A percentile compares a stretch with the other conserved stretches of the same genome.
phyloP scores from a whole-genome alignment of 2,888 invertebrate species.

The Xestia c-nigrum region DNA sequence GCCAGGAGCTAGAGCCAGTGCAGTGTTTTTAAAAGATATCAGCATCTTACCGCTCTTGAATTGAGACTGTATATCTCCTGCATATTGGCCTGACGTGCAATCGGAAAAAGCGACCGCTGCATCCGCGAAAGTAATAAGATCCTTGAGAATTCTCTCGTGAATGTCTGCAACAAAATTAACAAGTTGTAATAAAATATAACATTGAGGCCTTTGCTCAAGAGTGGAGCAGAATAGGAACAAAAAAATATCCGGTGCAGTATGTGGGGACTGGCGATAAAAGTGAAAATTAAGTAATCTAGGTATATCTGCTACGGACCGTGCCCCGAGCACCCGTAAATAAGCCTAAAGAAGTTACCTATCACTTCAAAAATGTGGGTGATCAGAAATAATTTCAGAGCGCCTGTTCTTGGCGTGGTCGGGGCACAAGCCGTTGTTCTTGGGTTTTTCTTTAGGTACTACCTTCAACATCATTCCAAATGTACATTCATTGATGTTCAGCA shows the following conservation, averaged over 20 bases:
- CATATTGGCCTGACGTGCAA: neutral
- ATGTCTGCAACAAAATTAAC: constrained; percentile 17
- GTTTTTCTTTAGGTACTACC: neutral
- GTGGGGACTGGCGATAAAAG: too few relatives aligned
- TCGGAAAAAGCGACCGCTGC: constrained; percentile 19
- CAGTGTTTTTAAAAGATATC: constrained; percentile 1
- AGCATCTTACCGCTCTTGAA: neutral
- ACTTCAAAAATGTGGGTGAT: neutral
- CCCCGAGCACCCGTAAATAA: too few relatives aligned
- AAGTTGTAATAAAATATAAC: neutral
- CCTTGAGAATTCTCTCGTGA: neutral
- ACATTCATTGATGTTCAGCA: neutral
- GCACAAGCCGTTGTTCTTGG: neutral
- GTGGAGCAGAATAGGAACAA: neutral
- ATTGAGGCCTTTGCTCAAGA: neutral
- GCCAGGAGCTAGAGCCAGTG: constrained; percentile 10
- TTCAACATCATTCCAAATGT: neutral
- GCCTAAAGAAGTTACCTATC: too few relatives aligned
- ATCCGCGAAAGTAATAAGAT: constrained; percentile 6
- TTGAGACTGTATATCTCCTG: neutral
- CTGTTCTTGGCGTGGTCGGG: neutral
- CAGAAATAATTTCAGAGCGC: neutral
- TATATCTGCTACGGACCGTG: too few relatives aligned
- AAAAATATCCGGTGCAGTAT: too few relatives aligned
- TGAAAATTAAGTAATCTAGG: too few relatives aligned